phyloP scores from a whole-genome alignment of 2,888 invertebrate genomes.

The Epistrophella euchroma region DNA sequence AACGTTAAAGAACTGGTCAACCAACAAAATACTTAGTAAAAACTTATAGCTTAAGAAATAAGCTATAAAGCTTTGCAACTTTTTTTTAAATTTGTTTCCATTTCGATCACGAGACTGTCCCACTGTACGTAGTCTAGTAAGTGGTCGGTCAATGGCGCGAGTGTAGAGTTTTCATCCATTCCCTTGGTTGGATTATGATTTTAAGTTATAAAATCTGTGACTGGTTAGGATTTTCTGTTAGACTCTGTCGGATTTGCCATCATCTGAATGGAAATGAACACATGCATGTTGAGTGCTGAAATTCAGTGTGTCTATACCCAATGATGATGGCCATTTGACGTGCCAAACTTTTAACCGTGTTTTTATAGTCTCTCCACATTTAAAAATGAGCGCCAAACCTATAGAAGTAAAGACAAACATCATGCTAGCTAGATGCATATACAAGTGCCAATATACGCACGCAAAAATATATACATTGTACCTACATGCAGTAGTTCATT shows the following conservation, averaged over 20 bases:
- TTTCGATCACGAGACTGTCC: neutral
- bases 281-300: slow-evolving; percentile 33
- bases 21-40: too few species aligned
- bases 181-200: slow-evolving; percentile 25
- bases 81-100: neutral
- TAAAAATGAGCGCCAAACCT: slow-evolving; percentile 32
- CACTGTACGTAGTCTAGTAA: neutral
- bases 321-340: slow-evolving; percentile 60
- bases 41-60: too few species aligned
- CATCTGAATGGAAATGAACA: neutral
- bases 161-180: slow-evolving; percentile 10
- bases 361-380: slow-evolving; percentile 21
- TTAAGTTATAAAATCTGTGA: slow-evolving; percentile 12
- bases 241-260: neutral
- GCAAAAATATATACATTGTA: too few species aligned
- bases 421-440: slow-evolving; percentile 15
- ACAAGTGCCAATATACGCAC: slow-evolving; percentile 48
- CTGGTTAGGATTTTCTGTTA: neutral
- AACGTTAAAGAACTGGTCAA: too few species aligned
- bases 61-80: too few species aligned
- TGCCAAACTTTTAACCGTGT: slow-evolving; percentile 57
- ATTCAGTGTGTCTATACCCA: neutral
- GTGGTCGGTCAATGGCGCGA: slow-evolving; percentile 34
- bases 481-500: slow-evolving; percentile 32
- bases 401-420: neutral